A percentile compares a stretch with the other conserved stretches of the same genome.
These are phyloP conservation scores for Enteromius fasciolatus DNA, from an alignment of 2,797 vertebrate species.

Conservation along the genomic window DNA sequence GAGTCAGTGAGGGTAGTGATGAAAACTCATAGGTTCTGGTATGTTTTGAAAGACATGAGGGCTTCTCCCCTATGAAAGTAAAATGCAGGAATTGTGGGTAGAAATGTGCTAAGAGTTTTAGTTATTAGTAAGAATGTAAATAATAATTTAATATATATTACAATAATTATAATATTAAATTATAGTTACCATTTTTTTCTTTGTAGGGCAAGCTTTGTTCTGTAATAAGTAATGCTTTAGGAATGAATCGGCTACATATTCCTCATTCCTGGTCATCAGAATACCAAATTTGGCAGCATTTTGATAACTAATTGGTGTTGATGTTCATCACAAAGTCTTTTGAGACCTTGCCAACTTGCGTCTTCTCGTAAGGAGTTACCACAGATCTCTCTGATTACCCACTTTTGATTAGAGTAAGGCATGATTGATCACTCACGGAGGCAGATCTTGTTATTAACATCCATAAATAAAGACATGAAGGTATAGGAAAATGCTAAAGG, in stretches of 20 bases:
- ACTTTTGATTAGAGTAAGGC: constrained; percentile 7
- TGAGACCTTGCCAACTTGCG: constrained; percentile 8
- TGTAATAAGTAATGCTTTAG: background rate
- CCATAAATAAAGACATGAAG: background rate
- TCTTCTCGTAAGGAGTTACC: constrained; percentile 1
- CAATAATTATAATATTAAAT: background rate
- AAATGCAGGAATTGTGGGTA: background rate
- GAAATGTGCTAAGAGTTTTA: background rate
- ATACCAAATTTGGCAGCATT: constrained; percentile 23
- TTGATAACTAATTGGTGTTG: constrained; percentile 15
- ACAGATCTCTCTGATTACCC: background rate
- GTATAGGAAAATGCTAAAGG: background rate
- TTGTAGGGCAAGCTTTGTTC: constrained; percentile 1
- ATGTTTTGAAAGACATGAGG: background rate
- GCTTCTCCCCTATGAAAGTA: background rate
- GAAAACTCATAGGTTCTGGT: constrained; percentile 3
- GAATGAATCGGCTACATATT: constrained; percentile 32
- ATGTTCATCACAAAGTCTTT: constrained; percentile 33
- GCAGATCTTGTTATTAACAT: background rate
- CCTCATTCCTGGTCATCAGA: constrained; percentile 45
- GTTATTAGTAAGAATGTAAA: background rate
- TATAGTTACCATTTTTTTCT: background rate
- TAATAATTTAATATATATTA: background rate
- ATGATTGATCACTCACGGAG: background rate
- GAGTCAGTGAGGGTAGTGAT: constrained; percentile 8